Conservation (phyloP, 2,797 vertebrate species). For the Phalanger gymnotis region DNA sequence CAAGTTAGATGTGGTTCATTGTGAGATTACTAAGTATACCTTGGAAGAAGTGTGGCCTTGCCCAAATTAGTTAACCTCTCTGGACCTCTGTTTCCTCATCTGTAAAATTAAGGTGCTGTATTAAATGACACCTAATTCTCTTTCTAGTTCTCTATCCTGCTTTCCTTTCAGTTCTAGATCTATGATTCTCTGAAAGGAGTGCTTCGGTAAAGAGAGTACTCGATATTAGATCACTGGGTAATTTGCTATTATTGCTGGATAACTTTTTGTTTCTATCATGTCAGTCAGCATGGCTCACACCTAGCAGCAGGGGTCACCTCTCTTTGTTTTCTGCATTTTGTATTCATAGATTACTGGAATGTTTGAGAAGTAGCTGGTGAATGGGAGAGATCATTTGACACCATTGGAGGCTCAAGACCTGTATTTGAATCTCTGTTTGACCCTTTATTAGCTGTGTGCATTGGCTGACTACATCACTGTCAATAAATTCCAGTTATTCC, state of each 20-base stretch:
- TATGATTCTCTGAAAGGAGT: not conserved
- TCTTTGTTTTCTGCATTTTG: not conserved
- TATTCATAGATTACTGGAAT: not conserved
- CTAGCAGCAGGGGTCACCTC: not conserved
- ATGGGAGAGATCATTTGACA: not conserved
- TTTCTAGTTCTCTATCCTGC: not conserved
- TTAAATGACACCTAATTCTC: not conserved
- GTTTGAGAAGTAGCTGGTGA: not conserved
- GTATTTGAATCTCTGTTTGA: not conserved
- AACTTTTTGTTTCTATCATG: not conserved
- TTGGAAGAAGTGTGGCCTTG: not conserved
- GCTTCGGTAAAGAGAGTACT: not conserved
- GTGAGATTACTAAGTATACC: constrained; percentile 33
- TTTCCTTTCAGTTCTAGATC: not conserved
- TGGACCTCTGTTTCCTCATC: not conserved
- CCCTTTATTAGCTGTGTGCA: not conserved
- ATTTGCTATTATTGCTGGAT: not conserved
- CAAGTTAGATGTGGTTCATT: constrained; percentile 55
- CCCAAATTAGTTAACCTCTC: not conserved
- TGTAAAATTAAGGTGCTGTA: not conserved
- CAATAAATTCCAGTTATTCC: not conserved
- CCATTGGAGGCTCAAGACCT: not conserved
- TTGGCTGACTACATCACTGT: not conserved
- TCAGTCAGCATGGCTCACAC: not conserved
- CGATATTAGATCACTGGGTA: not conserved